A percentile compares a stretch with the other conserved stretches of the same genome.
phyloP scores from a whole-genome alignment of 2,888 invertebrate genomes.

The Serripes groenlandicus region DNA sequence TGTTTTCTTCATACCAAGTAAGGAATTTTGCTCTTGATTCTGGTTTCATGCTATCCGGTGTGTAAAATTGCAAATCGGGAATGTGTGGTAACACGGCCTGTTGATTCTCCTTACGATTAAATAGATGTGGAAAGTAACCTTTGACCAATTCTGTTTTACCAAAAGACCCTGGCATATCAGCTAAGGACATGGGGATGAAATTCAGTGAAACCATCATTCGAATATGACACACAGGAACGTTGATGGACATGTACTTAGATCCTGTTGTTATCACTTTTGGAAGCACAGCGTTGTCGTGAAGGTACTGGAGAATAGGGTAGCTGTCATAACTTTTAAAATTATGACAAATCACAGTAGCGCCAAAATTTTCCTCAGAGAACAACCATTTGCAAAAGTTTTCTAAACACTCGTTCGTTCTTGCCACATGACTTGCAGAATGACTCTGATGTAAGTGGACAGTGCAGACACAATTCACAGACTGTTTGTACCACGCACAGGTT shows the following conservation, averaged over 20 bases:
- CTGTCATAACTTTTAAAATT: constrained; percentile 59
- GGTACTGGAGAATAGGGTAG: constrained; percentile 54
- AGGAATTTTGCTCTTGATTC: no score
- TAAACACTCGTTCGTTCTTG: constrained; percentile 41
- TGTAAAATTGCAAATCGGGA: no score
- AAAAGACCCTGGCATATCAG: constrained; percentile 53
- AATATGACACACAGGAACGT: constrained; percentile 24
- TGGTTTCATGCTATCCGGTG: no score
- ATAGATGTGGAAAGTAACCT: constrained; percentile 36
- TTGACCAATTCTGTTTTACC: constrained; percentile 36
- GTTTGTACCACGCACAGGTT: constrained; percentile 56
- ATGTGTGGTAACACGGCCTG: no score
- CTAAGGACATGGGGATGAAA: constrained; percentile 58
- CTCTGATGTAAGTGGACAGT: constrained; percentile 16
- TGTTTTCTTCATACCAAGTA: no score
- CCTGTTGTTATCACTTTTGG: constrained; percentile 47
- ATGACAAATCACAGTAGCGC: constrained; percentile 50
- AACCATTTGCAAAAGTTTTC: constrained; percentile 51
- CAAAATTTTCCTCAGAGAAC: constrained; percentile 35
- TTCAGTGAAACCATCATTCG: constrained; percentile 33
- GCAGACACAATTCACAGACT: constrained; percentile 38
- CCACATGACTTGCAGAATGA: constrained; percentile 39
- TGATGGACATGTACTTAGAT: constrained; percentile 47
- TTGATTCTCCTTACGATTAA: no score
- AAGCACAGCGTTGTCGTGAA: constrained; percentile 47